Evolutionary conservation across 2,113 vertebrate species (phyloP).

Genomic region (Onychostruthus taczanowskii): DNA sequence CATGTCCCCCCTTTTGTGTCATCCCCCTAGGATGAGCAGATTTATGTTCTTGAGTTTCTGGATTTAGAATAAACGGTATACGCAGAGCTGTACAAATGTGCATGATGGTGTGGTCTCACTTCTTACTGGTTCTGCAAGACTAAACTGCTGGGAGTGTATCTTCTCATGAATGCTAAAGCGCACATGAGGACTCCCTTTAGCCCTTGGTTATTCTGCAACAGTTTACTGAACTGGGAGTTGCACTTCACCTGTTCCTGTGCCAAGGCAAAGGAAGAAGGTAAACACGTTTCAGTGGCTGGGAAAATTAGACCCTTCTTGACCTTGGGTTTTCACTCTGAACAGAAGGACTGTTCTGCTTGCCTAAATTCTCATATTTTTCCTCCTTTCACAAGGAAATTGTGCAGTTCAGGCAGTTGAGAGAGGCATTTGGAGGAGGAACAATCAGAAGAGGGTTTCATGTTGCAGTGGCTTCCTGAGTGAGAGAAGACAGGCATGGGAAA

Average conservation of each 20-base stretch:
- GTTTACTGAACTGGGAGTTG: not conserved
- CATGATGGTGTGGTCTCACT: not conserved
- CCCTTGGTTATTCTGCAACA: not conserved
- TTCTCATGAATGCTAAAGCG: not conserved
- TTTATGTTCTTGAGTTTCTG: not conserved
- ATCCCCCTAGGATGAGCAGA: not conserved
- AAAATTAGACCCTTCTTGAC: slow-evolving; percentile 28
- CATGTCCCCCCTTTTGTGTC: not conserved
- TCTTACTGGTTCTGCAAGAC: not conserved
- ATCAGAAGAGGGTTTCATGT: slow-evolving; percentile 46
- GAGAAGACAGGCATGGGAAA: slow-evolving; percentile 40
- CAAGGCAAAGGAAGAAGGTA: not conserved
- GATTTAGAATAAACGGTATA: not conserved
- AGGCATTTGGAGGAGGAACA: slow-evolving; percentile 35
- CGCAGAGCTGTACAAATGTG: not conserved
- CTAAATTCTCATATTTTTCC: slow-evolving; percentile 4
- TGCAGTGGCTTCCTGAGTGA: slow-evolving; percentile 27
- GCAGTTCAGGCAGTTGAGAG: not conserved
- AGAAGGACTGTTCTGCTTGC: not conserved
- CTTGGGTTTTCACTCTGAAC: not conserved
- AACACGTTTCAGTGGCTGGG: not conserved
- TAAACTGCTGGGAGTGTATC: not conserved
- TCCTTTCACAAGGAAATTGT: slow-evolving; percentile 7
- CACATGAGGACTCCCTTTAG: not conserved
- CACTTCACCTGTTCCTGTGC: not conserved